These are phyloP conservation scores for Allolobophora icterica DNA, from an alignment of 2,888 invertebrate genomes.

Conservation along the genomic window DNA sequence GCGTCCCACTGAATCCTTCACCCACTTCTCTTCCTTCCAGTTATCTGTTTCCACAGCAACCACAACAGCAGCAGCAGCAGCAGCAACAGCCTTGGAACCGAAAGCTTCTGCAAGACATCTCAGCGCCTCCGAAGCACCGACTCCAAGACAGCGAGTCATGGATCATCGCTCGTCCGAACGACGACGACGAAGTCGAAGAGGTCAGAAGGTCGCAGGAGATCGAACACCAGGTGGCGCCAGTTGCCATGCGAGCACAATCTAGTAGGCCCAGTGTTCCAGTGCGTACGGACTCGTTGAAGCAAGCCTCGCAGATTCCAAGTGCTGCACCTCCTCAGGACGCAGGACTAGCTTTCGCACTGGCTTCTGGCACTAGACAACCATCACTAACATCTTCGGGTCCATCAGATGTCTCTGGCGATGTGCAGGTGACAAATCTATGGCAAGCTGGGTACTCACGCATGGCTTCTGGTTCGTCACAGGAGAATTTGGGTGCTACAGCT, in stretches of 20 bases:
- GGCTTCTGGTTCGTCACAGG: not conserved
- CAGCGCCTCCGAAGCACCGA: constrained; percentile 7
- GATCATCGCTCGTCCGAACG: not conserved
- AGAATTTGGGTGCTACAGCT: not conserved
- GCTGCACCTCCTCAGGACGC: not conserved
- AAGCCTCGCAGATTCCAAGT: not conserved
- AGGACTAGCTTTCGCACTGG: not conserved
- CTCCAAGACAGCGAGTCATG: constrained; percentile 28
- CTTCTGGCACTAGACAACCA: not conserved
- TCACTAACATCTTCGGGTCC: not conserved
- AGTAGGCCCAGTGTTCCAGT: not conserved
- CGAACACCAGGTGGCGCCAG: not conserved
- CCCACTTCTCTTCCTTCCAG: too few relatives aligned
- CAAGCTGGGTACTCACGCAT: not conserved
- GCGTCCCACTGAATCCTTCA: too few relatives aligned
- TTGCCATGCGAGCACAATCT: not conserved
- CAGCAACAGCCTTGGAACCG: constrained; percentile 13
- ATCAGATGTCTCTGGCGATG: not conserved
- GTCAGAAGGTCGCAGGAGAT: not conserved
- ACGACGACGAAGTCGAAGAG: not conserved
- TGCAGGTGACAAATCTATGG: not conserved
- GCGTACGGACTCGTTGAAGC: constrained; percentile 19
- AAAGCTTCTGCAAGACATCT: constrained; percentile 26
- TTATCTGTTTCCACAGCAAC: not conserved
- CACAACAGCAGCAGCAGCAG: not conserved